A percentile compares a stretch with the other conserved stretches of the same genome.
Evolutionary conservation across 2,113 vertebrate species (phyloP).

Genomic region (Xiphophorus couchianus): DNA sequence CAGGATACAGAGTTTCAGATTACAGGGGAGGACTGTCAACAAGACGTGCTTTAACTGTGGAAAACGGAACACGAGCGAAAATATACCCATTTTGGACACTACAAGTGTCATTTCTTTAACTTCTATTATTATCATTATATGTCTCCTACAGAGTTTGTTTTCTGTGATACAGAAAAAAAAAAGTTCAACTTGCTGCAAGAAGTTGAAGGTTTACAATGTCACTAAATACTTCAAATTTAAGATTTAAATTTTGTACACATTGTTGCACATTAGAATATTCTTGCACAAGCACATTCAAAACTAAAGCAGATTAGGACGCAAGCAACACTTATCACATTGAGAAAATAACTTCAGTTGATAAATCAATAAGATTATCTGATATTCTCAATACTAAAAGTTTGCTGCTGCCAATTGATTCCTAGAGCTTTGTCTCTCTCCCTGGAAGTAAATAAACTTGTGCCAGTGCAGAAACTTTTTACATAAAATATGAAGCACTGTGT

Average conservation of each 20-base stretch:
- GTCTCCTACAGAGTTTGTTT: not conserved
- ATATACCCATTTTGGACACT: not conserved
- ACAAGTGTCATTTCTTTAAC: not conserved
- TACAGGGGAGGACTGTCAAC: constrained; percentile 6
- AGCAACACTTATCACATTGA: not conserved
- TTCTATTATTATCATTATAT: not conserved
- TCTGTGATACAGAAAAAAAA: not conserved
- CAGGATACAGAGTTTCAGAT: not conserved
- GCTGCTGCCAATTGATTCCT: not conserved
- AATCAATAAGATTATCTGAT: not conserved
- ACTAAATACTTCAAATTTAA: not conserved
- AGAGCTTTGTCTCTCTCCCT: not conserved
- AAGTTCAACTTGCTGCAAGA: not conserved
- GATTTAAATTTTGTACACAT: not conserved
- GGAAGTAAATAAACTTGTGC: not conserved
- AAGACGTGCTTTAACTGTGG: not conserved
- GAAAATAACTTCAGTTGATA: not conserved
- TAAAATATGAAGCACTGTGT: not conserved
- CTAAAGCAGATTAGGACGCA: not conserved
- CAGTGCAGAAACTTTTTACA: not conserved
- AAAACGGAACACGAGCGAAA: not conserved
- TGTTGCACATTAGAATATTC: not conserved
- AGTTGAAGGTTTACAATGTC: no score
- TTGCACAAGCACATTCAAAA: not conserved
- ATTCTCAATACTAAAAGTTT: not conserved